Base-by-base conservation (phyloP, 2,113 vertebrate species). In the Formicarius rufipectus region DNA sequence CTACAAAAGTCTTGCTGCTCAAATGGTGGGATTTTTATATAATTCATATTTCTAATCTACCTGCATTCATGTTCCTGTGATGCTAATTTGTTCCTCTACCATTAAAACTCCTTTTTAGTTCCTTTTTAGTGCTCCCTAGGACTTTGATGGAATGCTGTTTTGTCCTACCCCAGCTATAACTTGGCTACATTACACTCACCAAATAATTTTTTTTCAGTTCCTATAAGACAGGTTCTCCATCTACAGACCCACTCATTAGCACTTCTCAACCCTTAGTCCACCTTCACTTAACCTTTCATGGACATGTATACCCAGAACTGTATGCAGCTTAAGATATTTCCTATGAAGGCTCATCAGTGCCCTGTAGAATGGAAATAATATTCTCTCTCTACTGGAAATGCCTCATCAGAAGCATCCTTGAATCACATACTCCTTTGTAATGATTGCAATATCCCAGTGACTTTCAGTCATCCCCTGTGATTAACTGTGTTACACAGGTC, bases 1-100 rank as follows among this genome's bases (percentile, higher is more conserved):
- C 4, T 60, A 23, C 0, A 0, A 67, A 33, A 76, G 1, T 4
- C 50, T 69, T 91, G 10, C 9, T 44, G 19, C 14, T 44, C 12
- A 87, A 82, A 91, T 23, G 3, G 8, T 9, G 16, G 9, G 12
- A 14, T 56, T 50, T 71, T 68, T 84, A 49, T 19, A 19, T 3
- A 15, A 80, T 71, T 84, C 22, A 66, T 9, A 18, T 69, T 69
- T 91, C 24, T 17, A 66, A 5, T 2, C 20, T 56, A 28, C 31
- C 22, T 74, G 12, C 25, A 71, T 58, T 91, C 19, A 45, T 37
- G 3, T 62, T 81, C 9, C 37, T 74, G 40, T 42, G 71, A 45
- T 18, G 45, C 2, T 39, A 18, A 81, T 35, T 39, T 79, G 1
- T 85, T 72, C 16, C 17, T 45, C 22, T 87, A n/a, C 31, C 11